Conservation (phyloP, 2,113 vertebrate genomes). For the Nettapus auritus region DNA sequence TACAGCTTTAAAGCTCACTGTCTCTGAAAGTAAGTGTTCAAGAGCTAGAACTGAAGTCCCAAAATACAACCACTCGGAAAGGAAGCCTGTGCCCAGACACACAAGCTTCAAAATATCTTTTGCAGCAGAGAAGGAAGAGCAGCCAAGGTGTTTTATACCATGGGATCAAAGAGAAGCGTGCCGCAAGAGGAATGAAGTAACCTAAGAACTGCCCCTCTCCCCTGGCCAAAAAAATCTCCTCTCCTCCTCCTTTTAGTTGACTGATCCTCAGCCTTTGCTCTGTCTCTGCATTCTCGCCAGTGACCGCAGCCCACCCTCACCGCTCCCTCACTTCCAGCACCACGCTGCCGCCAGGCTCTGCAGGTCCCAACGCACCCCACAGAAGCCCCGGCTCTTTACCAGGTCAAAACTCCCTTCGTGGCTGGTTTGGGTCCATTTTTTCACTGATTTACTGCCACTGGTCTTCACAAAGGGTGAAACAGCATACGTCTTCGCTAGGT, state of each 20-base stretch:
- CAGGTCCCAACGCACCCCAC: not conserved
- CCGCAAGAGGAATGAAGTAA: not conserved
- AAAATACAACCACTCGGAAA: not conserved
- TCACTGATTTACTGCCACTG: not conserved
- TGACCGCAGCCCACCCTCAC: not conserved
- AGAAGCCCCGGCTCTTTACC: not conserved
- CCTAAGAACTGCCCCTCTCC: not conserved
- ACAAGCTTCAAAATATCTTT: not conserved
- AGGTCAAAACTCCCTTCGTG: not conserved
- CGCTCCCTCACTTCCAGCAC: not conserved
- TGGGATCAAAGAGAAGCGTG: not conserved
- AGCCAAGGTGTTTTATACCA: not conserved
- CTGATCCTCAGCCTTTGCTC: not conserved
- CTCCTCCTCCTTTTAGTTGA: not conserved
- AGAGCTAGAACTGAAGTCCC: not conserved
- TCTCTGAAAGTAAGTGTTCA: not conserved
- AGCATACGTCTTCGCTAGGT: not conserved
- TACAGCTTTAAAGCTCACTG: not conserved
- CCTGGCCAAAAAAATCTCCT: not conserved
- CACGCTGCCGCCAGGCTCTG: not conserved
- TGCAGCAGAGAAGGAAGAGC: constrained; percentile 14
- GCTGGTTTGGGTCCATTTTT: not conserved
- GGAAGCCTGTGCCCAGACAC: not conserved
- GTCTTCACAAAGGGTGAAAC: not conserved
- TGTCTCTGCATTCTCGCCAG: not conserved